Conservation (phyloP, 1,140 invertebrate species). For the Caenorhabditis tropicalis region DNA sequence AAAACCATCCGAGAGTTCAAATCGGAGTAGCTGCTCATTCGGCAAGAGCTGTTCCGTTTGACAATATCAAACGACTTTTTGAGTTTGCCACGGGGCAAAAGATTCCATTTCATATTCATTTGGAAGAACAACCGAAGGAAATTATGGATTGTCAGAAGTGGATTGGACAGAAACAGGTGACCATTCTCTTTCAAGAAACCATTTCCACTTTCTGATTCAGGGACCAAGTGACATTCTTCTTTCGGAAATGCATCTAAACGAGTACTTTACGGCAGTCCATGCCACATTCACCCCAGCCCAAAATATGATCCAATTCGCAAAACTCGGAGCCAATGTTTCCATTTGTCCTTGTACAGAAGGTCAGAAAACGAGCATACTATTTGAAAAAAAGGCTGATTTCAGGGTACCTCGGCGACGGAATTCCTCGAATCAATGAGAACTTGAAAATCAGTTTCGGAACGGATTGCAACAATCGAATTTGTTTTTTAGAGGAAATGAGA, state of each 20-base stretch:
- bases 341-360: constrained; percentile 68
- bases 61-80: constrained; percentile 55
- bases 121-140: constrained; percentile 70
- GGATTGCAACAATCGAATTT: constrained; percentile 69
- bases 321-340: constrained; percentile 60
- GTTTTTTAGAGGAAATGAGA: constrained; percentile 68
- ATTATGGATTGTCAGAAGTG: constrained; percentile 57
- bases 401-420: constrained; percentile 68
- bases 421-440: constrained; percentile 60
- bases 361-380: not conserved
- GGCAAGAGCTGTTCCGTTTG: constrained; percentile 63
- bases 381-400: not conserved
- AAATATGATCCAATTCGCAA: constrained; percentile 44
- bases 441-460: constrained; percentile 67
- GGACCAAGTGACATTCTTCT: constrained; percentile 34
- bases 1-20: constrained; percentile 45
- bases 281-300: constrained; percentile 63
- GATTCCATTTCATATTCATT: constrained; percentile 67
- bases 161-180: constrained; percentile 27
- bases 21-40: constrained; percentile 69
- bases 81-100: constrained; percentile 56
- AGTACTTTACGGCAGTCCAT: constrained; percentile 64
- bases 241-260: constrained; percentile 11
- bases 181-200: not conserved
- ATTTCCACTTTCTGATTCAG: not conserved